Evolutionary conservation across 2,888 invertebrate genomes (phyloP).

Genomic region (Mythimna lalbum): DNA sequence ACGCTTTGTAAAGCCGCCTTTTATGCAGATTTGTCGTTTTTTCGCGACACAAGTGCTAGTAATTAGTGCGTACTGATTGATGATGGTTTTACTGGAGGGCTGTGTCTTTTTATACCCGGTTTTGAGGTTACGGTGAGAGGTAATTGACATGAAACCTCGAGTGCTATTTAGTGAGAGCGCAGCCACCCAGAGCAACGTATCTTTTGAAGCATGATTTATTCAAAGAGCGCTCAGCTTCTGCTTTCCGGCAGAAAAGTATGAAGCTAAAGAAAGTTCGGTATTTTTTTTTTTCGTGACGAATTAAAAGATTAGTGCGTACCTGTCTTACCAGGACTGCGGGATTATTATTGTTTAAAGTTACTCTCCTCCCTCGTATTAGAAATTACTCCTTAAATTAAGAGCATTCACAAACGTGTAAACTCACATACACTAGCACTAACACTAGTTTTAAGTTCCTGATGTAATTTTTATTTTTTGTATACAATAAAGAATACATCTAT

Average conservation of each 20-base stretch:
- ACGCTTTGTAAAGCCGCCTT: conserved; percentile 46
- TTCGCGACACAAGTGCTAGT: conserved; percentile 23
- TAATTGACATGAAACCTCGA: conserved; percentile 42
- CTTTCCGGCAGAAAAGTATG: not conserved
- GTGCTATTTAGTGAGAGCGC: conserved; percentile 11
- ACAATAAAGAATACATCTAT: no score
- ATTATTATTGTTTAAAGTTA: no score
- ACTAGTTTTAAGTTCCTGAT: no score
- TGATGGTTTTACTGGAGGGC: conserved; percentile 25
- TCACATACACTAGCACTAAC: no score
- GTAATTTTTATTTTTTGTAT: no score
- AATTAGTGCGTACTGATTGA: conserved; percentile 50
- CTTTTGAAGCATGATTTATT: conserved; percentile 22
- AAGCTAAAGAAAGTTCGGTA: not conserved
- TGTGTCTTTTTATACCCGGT: conserved; percentile 17
- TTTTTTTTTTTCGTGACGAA: not conserved
- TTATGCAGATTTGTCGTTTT: conserved; percentile 25
- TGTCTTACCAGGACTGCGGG: no score
- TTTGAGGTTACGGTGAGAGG: conserved; percentile 48
- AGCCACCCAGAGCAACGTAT: not conserved
- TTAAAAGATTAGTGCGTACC: no score
- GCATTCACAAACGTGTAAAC: no score
- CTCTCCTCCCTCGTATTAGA: no score
- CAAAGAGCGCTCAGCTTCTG: not conserved
- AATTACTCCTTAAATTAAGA: no score